phyloP scores from a whole-genome alignment of 2,888 invertebrate species.

The Chirona hameri region DNA sequence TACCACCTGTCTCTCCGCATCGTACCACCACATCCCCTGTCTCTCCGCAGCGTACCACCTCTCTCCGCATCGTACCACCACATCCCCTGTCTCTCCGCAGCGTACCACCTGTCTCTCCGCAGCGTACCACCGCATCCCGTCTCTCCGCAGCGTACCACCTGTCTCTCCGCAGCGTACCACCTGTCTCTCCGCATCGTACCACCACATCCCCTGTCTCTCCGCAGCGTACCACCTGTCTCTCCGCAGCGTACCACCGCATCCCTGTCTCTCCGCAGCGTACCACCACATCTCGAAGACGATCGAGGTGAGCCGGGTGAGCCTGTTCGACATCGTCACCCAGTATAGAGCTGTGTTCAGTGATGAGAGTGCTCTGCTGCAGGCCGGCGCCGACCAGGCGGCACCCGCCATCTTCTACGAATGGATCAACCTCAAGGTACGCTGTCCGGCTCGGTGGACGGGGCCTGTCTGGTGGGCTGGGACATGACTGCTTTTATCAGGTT shows the following conservation, averaged over 20 bases:
- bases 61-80: background rate
- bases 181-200: too few relatives aligned
- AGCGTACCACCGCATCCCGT: background rate
- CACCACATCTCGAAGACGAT: conserved; percentile 80
- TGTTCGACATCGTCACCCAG: conserved; percentile 93
- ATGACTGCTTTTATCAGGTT: too few relatives aligned
- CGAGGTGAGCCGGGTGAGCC: conserved; percentile 82
- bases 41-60: background rate
- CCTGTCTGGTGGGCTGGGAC: too few relatives aligned
- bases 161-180: too few relatives aligned
- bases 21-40: background rate
- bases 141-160: background rate
- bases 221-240: too few relatives aligned
- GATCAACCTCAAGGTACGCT: conserved; percentile 73
- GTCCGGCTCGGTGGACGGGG: background rate
- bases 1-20: background rate
- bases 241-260: too few relatives aligned
- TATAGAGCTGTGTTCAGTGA: conserved; percentile 90
- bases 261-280: conserved; percentile 56
- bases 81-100: background rate
- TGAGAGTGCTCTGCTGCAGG: conserved; percentile 59
- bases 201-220: too few relatives aligned
- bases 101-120: background rate
- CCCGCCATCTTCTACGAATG: conserved; percentile 81
- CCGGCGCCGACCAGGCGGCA: conserved; percentile 64